These are phyloP conservation scores for Dinoponera quadriceps DNA, from an alignment of 1,140 invertebrate genomes.

Conservation along the genomic window DNA sequence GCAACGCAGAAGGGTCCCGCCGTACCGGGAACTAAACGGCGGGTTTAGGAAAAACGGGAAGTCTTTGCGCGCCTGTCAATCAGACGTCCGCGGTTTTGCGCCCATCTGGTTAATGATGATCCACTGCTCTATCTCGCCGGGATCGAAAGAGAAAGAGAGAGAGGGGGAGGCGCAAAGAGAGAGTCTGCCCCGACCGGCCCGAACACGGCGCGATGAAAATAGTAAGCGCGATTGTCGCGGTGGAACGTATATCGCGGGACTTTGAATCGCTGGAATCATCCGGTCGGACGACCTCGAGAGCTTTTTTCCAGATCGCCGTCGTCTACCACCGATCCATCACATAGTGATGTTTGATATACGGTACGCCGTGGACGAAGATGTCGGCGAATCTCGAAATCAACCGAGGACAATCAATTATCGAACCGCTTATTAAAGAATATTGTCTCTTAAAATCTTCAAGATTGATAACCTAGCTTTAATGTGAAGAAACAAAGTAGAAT, in stretches of 20 bases:
- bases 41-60: conserved; percentile 80
- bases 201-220: conserved; percentile 66
- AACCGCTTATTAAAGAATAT: conserved; percentile 2
- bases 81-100: conserved; percentile 80
- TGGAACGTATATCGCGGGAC: conserved; percentile 5
- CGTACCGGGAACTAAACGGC: conserved; percentile 78
- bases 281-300: conserved; percentile 25
- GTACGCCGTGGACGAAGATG: neutral
- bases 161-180: neutral
- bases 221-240: conserved; percentile 60
- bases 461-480: neutral
- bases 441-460: neutral
- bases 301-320: conserved; percentile 27
- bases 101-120: conserved; percentile 82
- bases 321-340: conserved; percentile 37
- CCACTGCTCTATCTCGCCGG: conserved; percentile 78
- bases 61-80: conserved; percentile 82
- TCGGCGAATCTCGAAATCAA: conserved; percentile 39
- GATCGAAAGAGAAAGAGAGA: conserved; percentile 35
- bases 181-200: conserved; percentile 34
- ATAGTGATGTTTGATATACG: conserved; percentile 12
- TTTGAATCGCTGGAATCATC: conserved; percentile 51
- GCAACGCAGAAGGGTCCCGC: conserved; percentile 71
- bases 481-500: too few species aligned
- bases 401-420: neutral